phyloP scores from a whole-genome alignment of 2,113 vertebrate species.

The Paralichthys olivaceus region DNA sequence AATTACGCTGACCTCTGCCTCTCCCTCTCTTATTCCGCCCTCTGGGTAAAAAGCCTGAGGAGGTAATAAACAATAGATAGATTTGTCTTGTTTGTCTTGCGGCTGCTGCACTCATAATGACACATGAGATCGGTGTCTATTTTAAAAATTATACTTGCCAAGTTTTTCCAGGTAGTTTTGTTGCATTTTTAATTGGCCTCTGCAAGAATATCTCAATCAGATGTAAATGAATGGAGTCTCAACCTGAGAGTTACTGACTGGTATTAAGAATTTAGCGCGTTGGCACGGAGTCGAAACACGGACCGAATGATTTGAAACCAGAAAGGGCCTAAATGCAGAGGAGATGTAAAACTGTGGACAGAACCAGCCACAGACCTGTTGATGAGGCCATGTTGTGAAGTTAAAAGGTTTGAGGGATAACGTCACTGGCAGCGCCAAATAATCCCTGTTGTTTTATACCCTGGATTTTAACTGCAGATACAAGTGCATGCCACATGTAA shows the following conservation, averaged over 20 bases:
- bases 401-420: constrained; percentile 10
- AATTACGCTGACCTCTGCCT: constrained; percentile 81
- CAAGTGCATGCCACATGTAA: not conserved
- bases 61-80: constrained; percentile 82
- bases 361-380: constrained; percentile 59
- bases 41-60: constrained; percentile 78
- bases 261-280: constrained; percentile 96
- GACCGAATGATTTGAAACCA: constrained; percentile 88
- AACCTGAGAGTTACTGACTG: constrained; percentile 93
- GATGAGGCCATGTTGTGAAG: constrained; percentile 28
- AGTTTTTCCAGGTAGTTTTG: constrained; percentile 60
- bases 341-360: constrained; percentile 80
- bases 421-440: not conserved
- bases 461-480: not conserved
- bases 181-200: constrained; percentile 91
- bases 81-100: constrained; percentile 79
- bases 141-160: constrained; percentile 65
- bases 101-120: constrained; percentile 66
- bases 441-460: constrained; percentile 8
- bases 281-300: constrained; percentile 87
- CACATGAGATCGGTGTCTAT: constrained; percentile 61
- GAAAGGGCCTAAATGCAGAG: constrained; percentile 58
- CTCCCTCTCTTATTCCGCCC: constrained; percentile 77
- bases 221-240: constrained; percentile 91
- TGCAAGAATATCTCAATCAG: constrained; percentile 93